These are phyloP conservation scores for Linepithema humile DNA, from an alignment of 1,140 invertebrate species.

Conservation along the genomic window DNA sequence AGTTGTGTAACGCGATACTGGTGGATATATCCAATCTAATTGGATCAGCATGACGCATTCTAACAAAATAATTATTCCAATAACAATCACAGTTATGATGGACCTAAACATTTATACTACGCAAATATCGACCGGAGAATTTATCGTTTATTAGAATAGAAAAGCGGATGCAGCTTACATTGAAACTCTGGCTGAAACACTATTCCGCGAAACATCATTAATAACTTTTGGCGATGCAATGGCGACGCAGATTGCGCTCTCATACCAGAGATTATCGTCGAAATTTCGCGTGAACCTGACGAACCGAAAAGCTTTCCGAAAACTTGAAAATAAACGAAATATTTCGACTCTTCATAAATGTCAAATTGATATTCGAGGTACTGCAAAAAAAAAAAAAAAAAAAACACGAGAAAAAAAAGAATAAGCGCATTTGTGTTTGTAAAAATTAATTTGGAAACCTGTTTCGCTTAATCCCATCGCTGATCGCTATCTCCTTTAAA, in stretches of 20 bases:
- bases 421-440: neutral
- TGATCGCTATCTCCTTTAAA: neutral
- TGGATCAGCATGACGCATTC: neutral
- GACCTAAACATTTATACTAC: neutral
- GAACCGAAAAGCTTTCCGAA: neutral
- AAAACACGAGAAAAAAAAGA: neutral
- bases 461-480: neutral
- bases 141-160: slow-evolving; percentile 22
- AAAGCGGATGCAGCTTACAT: neutral
- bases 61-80: neutral
- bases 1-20: neutral
- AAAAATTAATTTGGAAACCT: neutral
- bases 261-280: neutral
- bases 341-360: neutral
- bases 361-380: neutral
- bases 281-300: neutral
- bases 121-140: neutral
- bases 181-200: neutral
- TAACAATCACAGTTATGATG: neutral
- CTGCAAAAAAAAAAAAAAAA: neutral
- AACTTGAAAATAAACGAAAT: neutral
- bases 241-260: neutral
- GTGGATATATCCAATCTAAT: neutral
- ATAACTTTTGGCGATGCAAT: slow-evolving; percentile 25
- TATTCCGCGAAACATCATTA: slow-evolving; percentile 18